Conservation (phyloP, 2,888 invertebrate species). For the Caenorhabditis angaria region DNA sequence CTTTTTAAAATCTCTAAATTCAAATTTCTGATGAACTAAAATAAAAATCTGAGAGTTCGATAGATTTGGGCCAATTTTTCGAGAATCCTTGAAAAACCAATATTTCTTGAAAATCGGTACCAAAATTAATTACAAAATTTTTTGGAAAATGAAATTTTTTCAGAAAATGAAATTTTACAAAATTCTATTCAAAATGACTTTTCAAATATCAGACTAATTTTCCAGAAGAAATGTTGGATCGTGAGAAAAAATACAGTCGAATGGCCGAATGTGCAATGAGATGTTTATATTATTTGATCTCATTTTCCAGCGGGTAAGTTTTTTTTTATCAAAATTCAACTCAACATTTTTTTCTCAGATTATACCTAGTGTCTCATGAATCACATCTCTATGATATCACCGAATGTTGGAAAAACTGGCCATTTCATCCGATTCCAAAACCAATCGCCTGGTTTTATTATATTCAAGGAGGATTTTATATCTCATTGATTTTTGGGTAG, state of each 20-base stretch:
- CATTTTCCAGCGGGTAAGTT: conserved; percentile 57
- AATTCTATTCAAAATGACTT: no score
- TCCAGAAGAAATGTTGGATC: conserved; percentile 46
- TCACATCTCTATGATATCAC: conserved; percentile 62
- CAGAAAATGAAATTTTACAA: no score
- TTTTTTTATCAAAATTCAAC: not conserved
- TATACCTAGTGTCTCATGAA: conserved; percentile 58
- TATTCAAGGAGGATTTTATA: conserved; percentile 47
- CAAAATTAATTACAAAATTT: no score
- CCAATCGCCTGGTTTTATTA: conserved; percentile 81
- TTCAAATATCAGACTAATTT: no score
- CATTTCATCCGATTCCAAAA: conserved; percentile 78
- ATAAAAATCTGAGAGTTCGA: no score
- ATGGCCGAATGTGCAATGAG: conserved; percentile 71
- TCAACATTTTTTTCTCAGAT: conserved; percentile 27
- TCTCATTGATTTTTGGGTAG: conserved; percentile 45
- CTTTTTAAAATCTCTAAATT: no score
- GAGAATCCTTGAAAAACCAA: no score
- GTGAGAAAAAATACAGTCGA: conserved; percentile 64
- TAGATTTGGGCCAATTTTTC: no score
- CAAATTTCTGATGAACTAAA: no score
- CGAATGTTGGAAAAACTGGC: conserved; percentile 69
- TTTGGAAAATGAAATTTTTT: no score
- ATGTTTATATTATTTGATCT: conserved; percentile 58
- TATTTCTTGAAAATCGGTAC: no score